A percentile compares a stretch with the other conserved stretches of the same genome.
phyloP scores from a whole-genome alignment of 2,888 invertebrate species.

The Caenorhabditis doughertyi region DNA sequence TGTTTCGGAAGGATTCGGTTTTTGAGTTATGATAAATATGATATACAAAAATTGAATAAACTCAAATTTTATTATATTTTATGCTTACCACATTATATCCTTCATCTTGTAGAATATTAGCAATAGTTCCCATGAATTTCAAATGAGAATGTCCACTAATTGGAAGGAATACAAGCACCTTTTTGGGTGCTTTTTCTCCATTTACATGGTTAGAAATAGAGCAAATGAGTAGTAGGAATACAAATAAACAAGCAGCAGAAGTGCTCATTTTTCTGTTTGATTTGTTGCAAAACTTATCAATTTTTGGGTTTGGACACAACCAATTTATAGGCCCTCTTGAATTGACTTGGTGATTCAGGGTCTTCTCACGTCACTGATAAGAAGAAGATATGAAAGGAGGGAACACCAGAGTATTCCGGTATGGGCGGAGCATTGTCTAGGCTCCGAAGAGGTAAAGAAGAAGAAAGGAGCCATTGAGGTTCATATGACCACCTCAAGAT shows the following conservation, averaged over 20 bases:
- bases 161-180: conserved; percentile 47
- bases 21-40: too few species aligned
- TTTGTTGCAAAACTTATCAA: conserved; percentile 34
- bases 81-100: conserved; percentile 59
- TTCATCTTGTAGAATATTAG: conserved; percentile 53
- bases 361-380: conserved; percentile 49
- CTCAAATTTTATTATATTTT: too few species aligned
- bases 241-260: background rate
- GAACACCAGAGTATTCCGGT: conserved; percentile 14
- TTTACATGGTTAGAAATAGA: background rate
- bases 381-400: conserved; percentile 2
- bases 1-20: too few species aligned
- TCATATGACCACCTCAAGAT: background rate
- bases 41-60: too few species aligned
- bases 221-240: conserved; percentile 34
- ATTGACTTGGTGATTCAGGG: conserved; percentile 47
- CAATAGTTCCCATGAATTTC: conserved; percentile 52
- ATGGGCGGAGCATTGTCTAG: conserved; percentile 10
- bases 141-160: conserved; percentile 48
- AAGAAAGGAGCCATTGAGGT: background rate
- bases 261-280: conserved; percentile 43
- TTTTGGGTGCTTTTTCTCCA: conserved; percentile 25
- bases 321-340: conserved; percentile 48
- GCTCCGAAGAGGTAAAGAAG: background rate
- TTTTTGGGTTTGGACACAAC: conserved; percentile 5